Percentiles rank a stretch among this genome's conserved stretches.
phyloP scores from a whole-genome alignment of 2,888 invertebrate species.

The Synanthedon andrenaeformis region DNA sequence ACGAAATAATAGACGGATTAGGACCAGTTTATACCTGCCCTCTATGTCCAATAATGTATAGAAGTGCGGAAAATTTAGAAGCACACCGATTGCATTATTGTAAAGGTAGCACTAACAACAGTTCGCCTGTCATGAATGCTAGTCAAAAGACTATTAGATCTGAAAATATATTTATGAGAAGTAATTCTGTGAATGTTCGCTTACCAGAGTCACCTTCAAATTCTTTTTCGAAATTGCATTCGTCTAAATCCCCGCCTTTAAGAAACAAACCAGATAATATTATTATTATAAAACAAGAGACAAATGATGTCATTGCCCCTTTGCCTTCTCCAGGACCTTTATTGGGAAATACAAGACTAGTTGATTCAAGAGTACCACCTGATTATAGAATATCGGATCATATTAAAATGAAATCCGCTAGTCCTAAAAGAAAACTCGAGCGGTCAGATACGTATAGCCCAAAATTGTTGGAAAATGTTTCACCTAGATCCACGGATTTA shows the following conservation, averaged over 20 bases:
- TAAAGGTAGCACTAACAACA: constrained; percentile 69
- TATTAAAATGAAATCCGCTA: constrained; percentile 40
- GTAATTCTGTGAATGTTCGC: constrained; percentile 71
- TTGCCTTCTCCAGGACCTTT: constrained; percentile 86
- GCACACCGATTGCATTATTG: constrained; percentile 85
- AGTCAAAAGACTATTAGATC: constrained; percentile 41
- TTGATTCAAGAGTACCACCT: constrained; percentile 69
- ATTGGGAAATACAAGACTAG: constrained; percentile 83
- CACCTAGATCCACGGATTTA: constrained; percentile 48
- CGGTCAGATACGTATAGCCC: constrained; percentile 52
- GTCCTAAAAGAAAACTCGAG: constrained; percentile 55
- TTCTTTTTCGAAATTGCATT: constrained; percentile 36
- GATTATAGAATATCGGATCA: constrained; percentile 57
- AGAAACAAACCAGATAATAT: constrained; percentile 69
- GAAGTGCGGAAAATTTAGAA: constrained; percentile 84
- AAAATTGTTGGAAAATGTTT: constrained; percentile 48
- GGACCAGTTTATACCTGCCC: constrained; percentile 78
- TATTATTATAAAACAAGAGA: constrained; percentile 59
- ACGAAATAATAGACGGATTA: constrained; percentile 69
- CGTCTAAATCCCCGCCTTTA: constrained; percentile 43
- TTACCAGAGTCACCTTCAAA: constrained; percentile 65
- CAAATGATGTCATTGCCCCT: constrained; percentile 70
- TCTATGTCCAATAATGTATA: constrained; percentile 82
- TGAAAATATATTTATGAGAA: constrained; percentile 67
- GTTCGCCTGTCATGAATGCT: constrained; percentile 21